Evolutionary conservation across 2,113 vertebrate genomes (phyloP).

Genomic region (Poeciliopsis occidentalis): DNA sequence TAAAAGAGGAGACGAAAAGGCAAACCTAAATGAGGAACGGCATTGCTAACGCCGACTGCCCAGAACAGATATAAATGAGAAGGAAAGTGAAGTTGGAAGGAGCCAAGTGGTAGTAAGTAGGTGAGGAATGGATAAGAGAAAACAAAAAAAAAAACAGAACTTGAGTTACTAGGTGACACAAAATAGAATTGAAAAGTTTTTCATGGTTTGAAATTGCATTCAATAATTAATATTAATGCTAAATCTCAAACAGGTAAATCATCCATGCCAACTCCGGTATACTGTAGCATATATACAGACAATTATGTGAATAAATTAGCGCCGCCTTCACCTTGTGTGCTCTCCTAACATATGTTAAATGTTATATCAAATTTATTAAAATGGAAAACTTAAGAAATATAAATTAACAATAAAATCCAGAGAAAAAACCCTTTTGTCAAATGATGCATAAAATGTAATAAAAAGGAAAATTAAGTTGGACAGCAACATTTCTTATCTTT

Average conservation of each 20-base stretch:
- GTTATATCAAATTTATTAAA: too few relatives aligned
- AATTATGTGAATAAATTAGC: neutral
- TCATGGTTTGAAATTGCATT: neutral
- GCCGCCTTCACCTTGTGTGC: too few relatives aligned
- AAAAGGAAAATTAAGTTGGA: too few relatives aligned
- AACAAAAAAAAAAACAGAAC: neutral
- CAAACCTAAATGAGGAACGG: conserved; percentile 41
- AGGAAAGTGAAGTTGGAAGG: conserved; percentile 24
- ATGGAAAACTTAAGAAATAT: neutral
- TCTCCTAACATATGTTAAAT: too few relatives aligned
- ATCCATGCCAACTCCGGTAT: neutral
- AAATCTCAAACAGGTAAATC: neutral
- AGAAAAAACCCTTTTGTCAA: neutral
- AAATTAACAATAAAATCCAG: neutral
- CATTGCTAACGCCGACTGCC: conserved; percentile 41
- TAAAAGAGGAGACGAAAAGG: conserved; percentile 16
- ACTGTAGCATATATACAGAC: neutral
- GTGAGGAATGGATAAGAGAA: neutral
- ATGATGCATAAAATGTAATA: too few relatives aligned
- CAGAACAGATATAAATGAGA: conserved; percentile 40
- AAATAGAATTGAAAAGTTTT: neutral
- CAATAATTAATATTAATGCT: neutral
- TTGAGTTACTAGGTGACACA: neutral
- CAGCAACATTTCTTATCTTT: too few relatives aligned
- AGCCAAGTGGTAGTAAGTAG: neutral